These are phyloP conservation scores for Lethenteron reissneri DNA, from an alignment of 2,113 vertebrate species.

Conservation along the genomic window DNA sequence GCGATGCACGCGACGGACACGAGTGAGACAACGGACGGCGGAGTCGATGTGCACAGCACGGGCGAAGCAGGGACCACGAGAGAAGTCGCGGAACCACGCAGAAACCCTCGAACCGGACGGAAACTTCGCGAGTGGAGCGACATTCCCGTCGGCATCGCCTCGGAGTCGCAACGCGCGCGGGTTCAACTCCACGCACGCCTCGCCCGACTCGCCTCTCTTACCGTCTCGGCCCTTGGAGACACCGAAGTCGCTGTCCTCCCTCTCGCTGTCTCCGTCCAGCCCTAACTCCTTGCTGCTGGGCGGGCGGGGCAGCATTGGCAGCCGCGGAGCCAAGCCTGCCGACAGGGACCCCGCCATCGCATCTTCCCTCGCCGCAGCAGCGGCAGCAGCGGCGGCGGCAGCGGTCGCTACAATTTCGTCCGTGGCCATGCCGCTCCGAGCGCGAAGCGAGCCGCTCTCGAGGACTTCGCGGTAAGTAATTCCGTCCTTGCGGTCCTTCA, in stretches of 20 bases:
- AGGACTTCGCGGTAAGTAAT: constrained; percentile 86
- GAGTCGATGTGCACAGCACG: too few species aligned
- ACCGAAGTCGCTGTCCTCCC: constrained; percentile 1
- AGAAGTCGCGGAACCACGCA: too few species aligned
- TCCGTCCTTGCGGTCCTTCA: constrained; percentile 88
- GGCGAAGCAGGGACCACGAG: too few species aligned
- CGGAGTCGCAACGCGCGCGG: constrained; percentile 40
- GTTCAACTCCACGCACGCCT: constrained; percentile 26
- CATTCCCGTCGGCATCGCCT: constrained; percentile 17
- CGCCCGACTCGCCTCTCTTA: constrained; percentile 27
- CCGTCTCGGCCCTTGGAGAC: not conserved
- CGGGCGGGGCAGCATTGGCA: not conserved
- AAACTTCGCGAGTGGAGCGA: too few species aligned
- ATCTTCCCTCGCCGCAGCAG: not conserved
- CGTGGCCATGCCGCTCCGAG: not conserved
- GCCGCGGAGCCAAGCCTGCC: too few species aligned
- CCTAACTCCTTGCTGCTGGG: not conserved
- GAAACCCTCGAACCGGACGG: too few species aligned
- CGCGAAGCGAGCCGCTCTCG: constrained; percentile 34
- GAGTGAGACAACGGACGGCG: too few species aligned
- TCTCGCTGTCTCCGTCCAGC: not conserved
- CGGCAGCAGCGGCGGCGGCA: not conserved
- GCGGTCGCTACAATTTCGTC: not conserved
- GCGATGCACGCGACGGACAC: too few species aligned
- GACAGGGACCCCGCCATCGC: not conserved